Evolutionary conservation across 2,797 vertebrate genomes (phyloP), one percentile per base, ranked within the genome.

Genomic region (Eidolon dupreanum): DNA sequence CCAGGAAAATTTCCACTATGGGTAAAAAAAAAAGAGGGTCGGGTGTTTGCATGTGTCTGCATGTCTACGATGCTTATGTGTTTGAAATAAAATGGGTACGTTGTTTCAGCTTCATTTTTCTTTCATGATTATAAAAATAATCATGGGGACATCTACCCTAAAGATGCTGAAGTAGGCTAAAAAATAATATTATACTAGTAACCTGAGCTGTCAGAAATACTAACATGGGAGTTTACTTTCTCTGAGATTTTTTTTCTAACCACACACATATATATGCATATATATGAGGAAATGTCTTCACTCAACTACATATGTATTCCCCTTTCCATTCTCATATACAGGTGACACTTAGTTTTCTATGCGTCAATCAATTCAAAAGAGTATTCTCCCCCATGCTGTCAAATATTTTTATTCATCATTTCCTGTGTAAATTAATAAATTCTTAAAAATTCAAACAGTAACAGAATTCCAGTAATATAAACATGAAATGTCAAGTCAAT

Each of bases 341-440:
- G 28, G n/a, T 91, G 41, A 74, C 31, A 93, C 43, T 78, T 19
- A 83, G 38, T 41, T 74, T 78, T 85, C 20, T 68, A 15, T 55
- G 24, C 74, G 82, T 86, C 57, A 89, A 68, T 36, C 31, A 73
- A 70, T 70, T 92, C 53, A 74, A 4, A 92, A 41, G 20, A 73
- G 55, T 59, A 93, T 86, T 91, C 28, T 31, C 13, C n/a, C 22
- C 13, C 20, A 73, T 90, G 43, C 24, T 93, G 51, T 65, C 36
- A 71, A 94, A 95, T 74, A 95, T 75, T 95, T 94, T 55, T 94
- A 90, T 57, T 66, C 87, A 65, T 65, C 33, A 73, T 95, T 94
- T 95, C 94, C 49, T 90, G 16, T 70, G 26, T 84, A 92, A 94
- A 96, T 93, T 73, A 94, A 78, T 85, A 96, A 71, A 61, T 71